Evolutionary conservation across 2,113 vertebrate species (phyloP).

Genomic region (Cacatua alba): DNA sequence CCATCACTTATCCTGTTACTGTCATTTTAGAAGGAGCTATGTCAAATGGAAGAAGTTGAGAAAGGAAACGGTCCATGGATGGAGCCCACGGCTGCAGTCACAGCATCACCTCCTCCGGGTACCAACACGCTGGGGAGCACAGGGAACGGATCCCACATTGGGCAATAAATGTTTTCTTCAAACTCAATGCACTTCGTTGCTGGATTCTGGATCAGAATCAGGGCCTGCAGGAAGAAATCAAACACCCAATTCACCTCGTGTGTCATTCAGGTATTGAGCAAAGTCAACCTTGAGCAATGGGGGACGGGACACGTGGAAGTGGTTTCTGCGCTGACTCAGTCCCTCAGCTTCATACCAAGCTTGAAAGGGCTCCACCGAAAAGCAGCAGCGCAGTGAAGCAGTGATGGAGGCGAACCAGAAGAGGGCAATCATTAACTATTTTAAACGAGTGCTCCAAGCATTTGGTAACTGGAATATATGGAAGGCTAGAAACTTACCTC

Average conservation of each 20-base stretch:
- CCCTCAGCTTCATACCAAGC: background rate
- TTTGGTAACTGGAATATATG: accelerated
- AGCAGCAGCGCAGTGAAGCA: background rate
- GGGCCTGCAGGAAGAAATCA: background rate
- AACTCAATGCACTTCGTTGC: accelerated
- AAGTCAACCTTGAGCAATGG: accelerated
- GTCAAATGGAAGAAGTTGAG: background rate
- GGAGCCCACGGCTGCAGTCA: accelerated
- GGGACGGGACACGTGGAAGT: background rate
- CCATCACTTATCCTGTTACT: background rate
- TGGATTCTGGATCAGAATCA: background rate
- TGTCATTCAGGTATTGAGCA: accelerated
- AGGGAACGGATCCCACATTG: accelerated
- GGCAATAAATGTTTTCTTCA: background rate
- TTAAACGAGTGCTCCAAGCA: accelerated
- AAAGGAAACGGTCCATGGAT: accelerated
- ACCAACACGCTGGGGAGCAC: background rate
- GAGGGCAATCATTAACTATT: constrained; percentile 25
- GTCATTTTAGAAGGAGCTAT: constrained; percentile 30
- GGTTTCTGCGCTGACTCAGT: accelerated
- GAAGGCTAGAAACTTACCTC: background rate
- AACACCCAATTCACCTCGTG: background rate
- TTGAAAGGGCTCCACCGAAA: background rate
- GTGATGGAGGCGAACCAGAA: background rate
- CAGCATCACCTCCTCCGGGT: background rate